Evolutionary conservation across 2,113 vertebrate genomes (phyloP).

Genomic region (Piaya cayana): DNA sequence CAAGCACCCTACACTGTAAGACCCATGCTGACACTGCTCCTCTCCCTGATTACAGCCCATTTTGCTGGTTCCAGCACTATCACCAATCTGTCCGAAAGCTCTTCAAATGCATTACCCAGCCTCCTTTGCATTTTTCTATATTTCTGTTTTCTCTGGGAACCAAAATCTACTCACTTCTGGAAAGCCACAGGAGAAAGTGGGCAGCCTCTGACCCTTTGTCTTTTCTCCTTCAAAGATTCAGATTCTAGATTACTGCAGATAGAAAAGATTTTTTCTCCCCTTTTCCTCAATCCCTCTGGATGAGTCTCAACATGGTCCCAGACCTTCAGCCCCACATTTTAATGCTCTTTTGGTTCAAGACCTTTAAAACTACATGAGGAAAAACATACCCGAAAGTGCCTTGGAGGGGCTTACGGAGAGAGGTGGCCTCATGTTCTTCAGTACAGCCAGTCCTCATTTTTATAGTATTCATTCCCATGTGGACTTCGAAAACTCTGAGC

Average conservation of each 20-base stretch:
- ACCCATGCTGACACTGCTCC: rapidly evolving
- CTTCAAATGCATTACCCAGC: neutral
- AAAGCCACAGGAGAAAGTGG: neutral
- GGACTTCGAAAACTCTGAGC: neutral
- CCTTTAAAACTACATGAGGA: neutral
- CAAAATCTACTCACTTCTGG: neutral
- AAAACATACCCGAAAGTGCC: neutral
- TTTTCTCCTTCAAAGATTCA: neutral
- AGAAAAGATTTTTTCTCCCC: neutral
- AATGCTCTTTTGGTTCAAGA: neutral
- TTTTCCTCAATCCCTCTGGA: neutral
- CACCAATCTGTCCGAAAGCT: neutral
- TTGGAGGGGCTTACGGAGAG: neutral
- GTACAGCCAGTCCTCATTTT: neutral
- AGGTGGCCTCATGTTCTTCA: neutral
- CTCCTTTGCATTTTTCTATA: neutral
- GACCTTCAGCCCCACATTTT: neutral
- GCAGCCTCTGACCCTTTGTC: neutral
- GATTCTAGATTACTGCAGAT: neutral
- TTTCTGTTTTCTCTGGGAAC: neutral
- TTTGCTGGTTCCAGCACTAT: neutral
- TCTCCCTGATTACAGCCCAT: neutral
- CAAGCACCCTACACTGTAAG: rapidly evolving
- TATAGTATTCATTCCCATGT: neutral
- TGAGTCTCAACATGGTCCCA: neutral